Evolutionary conservation across 2,113 vertebrate genomes (phyloP).

Genomic region (Chaetops frenatus): DNA sequence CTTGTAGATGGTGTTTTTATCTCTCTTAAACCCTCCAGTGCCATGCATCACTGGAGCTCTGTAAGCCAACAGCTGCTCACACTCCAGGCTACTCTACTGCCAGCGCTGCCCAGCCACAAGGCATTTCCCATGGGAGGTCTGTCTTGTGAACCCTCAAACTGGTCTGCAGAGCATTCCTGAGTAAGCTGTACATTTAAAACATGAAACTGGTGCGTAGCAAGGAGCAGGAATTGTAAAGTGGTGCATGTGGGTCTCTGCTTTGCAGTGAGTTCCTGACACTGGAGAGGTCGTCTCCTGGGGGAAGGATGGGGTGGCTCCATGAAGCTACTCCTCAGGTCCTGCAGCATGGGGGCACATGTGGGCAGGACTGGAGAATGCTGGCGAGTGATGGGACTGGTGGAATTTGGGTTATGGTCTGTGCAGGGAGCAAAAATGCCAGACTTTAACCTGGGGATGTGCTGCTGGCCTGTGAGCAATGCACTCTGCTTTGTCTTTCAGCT

Average conservation of each 20-base stretch:
- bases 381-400: rapidly evolving
- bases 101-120: background rate
- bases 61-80: background rate
- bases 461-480: background rate
- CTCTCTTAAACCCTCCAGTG: background rate
- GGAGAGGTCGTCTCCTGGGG: background rate
- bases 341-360: background rate
- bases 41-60: background rate
- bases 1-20: background rate
- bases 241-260: background rate
- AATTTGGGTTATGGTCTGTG: background rate
- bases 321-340: background rate
- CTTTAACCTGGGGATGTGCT: background rate
- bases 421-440: background rate
- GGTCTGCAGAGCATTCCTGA: background rate
- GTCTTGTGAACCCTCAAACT: background rate
- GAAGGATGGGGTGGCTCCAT: background rate
- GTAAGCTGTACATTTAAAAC: background rate
- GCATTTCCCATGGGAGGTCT: background rate
- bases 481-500: background rate
- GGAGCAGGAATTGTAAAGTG: background rate
- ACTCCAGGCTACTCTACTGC: background rate
- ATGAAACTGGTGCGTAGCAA: background rate
- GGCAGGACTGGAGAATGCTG: background rate
- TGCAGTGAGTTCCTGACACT: background rate